phyloP scores from a whole-genome alignment of 2,888 invertebrate genomes.

The Eupithecia centaureata region DNA sequence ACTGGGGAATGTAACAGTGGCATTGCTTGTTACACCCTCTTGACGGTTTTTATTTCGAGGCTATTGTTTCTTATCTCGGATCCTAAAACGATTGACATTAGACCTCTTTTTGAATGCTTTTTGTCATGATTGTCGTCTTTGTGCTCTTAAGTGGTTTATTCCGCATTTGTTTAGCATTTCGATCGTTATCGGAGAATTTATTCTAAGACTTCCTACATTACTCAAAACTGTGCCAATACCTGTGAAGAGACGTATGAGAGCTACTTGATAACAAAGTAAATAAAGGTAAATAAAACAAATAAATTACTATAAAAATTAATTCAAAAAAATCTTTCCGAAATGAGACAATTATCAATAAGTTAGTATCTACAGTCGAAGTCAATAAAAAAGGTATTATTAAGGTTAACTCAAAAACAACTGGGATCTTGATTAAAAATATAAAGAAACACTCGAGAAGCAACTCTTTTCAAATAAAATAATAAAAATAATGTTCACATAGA shows the following conservation, averaged over 20 bases:
- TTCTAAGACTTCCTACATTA: constrained; percentile 5
- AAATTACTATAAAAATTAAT: too few species aligned
- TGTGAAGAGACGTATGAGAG: neutral
- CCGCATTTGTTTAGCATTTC: constrained; percentile 21
- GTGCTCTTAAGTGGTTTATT: constrained; percentile 22
- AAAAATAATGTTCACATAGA: too few species aligned
- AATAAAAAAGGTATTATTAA: too few species aligned
- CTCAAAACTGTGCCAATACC: neutral
- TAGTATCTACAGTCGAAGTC: too few species aligned
- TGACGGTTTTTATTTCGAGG: constrained; percentile 22
- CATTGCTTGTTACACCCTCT: constrained; percentile 13
- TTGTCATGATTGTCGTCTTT: constrained; percentile 21
- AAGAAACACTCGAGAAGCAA: too few species aligned
- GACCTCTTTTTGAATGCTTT: constrained; percentile 32
- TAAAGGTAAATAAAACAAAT: neutral
- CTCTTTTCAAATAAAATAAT: too few species aligned
- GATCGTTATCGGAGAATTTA: constrained; percentile 24
- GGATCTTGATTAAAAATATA: too few species aligned
- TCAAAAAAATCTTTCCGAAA: too few species aligned
- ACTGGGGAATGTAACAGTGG: neutral
- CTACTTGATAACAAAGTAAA: neutral
- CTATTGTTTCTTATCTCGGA: constrained; percentile 33
- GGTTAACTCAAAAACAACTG: too few species aligned
- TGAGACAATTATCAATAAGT: too few species aligned
- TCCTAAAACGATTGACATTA: constrained; percentile 36